Evolutionary conservation across 2,797 vertebrate genomes (phyloP).

Genomic region (Anniella stebbinsi): DNA sequence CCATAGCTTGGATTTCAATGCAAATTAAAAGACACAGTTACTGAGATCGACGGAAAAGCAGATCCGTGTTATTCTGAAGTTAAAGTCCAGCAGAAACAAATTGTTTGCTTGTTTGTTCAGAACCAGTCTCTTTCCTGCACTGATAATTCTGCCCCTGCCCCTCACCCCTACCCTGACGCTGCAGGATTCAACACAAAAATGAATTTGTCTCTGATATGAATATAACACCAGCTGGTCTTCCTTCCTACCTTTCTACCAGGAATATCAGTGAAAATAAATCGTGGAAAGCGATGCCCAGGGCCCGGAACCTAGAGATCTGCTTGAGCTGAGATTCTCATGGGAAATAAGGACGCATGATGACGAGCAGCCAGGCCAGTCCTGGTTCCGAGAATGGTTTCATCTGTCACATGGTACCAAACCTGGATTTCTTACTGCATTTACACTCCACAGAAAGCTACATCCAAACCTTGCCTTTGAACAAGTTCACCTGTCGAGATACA

Average conservation of each 20-base stretch:
- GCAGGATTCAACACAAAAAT: not conserved
- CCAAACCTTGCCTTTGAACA: not conserved
- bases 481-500: not conserved
- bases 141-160: not conserved
- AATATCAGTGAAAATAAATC: conserved; percentile 16
- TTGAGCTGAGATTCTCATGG: not conserved
- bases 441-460: not conserved
- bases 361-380: not conserved
- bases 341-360: not conserved
- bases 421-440: not conserved
- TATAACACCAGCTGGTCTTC: not conserved
- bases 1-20: conserved; percentile 39
- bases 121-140: conserved; percentile 12
- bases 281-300: not conserved
- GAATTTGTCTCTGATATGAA: not conserved
- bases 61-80: conserved; percentile 13
- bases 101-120: not conserved
- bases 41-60: conserved; percentile 10
- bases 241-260: not conserved
- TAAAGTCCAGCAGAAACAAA: fast-evolving
- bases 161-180: not conserved
- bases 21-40: conserved; percentile 43
- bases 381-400: not conserved
- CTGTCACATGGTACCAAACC: not conserved
- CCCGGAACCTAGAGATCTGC: not conserved